Percentiles rank a stretch among this genome's conserved stretches.
These are phyloP conservation scores for Autographa gamma DNA, from an alignment of 2,888 invertebrate species.

Conservation along the genomic window DNA sequence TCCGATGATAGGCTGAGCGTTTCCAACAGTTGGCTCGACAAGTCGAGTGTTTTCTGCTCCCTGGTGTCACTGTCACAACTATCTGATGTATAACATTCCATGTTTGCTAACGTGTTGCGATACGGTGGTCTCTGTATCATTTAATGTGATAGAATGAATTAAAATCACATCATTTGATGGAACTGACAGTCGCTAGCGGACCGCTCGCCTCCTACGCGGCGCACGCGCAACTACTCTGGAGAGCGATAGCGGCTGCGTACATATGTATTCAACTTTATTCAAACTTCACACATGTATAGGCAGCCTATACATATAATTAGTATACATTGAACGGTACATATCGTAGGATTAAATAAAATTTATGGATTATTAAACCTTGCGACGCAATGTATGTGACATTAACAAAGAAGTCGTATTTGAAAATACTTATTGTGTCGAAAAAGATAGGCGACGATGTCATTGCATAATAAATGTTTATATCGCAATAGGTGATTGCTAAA, in stretches of 20 bases:
- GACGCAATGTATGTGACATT: conserved; percentile 25
- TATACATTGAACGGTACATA: conserved; percentile 41
- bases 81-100: conserved; percentile 95
- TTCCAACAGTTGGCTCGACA: conserved; percentile 87
- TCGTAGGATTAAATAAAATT: background rate
- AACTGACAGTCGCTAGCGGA: conserved; percentile 45
- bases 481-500: conserved; percentile 38
- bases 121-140: conserved; percentile 53
- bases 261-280: conserved; percentile 35
- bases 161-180: conserved; percentile 71
- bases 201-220: conserved; percentile 69
- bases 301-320: background rate
- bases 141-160: conserved; percentile 49
- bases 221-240: conserved; percentile 82
- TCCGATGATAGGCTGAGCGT: conserved; percentile 88
- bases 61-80: conserved; percentile 94
- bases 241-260: conserved; percentile 50
- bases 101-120: conserved; percentile 69
- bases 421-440: conserved; percentile 17
- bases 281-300: conserved; percentile 21
- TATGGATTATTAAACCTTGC: background rate
- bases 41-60: conserved; percentile 92
- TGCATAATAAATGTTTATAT: conserved; percentile 40
- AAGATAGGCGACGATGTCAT: conserved; percentile 25
- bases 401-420: conserved; percentile 11